A percentile compares a stretch with the other conserved stretches of the same genome.
Evolutionary conservation across 2,888 invertebrate genomes (phyloP).

Genomic region (Orthosia cruda): DNA sequence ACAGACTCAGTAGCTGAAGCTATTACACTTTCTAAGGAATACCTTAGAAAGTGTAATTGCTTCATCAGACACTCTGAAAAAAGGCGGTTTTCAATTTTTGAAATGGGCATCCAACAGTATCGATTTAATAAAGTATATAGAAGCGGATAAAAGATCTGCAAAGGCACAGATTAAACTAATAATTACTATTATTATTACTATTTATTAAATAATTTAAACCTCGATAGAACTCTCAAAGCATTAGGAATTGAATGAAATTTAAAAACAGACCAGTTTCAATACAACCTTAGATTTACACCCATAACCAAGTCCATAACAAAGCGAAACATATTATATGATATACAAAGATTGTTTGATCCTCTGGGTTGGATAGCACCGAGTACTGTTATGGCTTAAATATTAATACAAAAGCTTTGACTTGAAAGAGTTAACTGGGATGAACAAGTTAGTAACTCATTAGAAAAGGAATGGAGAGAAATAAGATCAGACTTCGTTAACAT

Average conservation of each 20-base stretch:
- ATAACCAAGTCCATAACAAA: background rate
- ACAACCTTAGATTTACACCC: background rate
- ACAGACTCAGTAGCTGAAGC: background rate
- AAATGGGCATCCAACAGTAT: background rate
- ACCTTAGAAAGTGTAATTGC: too few relatives aligned
- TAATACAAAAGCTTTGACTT: too few relatives aligned
- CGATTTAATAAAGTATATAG: background rate
- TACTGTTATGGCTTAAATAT: too few relatives aligned
- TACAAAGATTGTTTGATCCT: background rate
- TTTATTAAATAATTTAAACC: background rate
- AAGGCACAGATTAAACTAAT: constrained; percentile 2
- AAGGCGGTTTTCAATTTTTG: background rate
- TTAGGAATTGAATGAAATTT: background rate
- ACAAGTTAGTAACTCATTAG: background rate
- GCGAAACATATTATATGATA: too few relatives aligned
- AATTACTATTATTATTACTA: too few relatives aligned
- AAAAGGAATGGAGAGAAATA: background rate
- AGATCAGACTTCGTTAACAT: background rate
- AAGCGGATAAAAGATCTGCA: background rate
- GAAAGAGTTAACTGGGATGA: background rate
- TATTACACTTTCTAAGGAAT: background rate
- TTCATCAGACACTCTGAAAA: background rate
- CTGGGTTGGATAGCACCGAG: background rate
- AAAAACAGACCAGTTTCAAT: background rate
- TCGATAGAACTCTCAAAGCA: background rate